Conservation (phyloP, 2,113 vertebrate species). For the Cathartes aura region DNA sequence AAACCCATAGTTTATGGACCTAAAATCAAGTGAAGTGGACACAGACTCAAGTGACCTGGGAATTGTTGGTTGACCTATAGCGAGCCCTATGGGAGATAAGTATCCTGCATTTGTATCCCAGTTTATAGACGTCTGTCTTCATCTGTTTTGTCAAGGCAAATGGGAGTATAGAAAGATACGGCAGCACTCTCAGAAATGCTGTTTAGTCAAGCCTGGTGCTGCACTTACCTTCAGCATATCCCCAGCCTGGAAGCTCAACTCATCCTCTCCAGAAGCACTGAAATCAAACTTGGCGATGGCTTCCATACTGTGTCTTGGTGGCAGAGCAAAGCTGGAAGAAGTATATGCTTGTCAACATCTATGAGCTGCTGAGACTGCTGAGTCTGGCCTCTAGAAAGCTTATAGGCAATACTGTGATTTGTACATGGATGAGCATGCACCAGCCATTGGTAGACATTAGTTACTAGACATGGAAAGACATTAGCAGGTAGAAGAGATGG, state of each 20-base stretch:
- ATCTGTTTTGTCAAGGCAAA: neutral
- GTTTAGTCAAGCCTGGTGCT: neutral
- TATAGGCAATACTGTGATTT: neutral
- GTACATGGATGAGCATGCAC: neutral
- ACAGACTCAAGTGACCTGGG: neutral
- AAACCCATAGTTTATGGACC: neutral
- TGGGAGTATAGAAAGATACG: neutral
- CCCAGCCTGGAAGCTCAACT: conserved; percentile 91
- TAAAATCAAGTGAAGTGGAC: neutral
- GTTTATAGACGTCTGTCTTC: neutral
- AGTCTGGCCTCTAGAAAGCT: neutral
- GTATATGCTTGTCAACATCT: neutral
- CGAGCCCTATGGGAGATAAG: neutral
- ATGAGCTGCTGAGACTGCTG: neutral
- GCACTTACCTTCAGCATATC: conserved; percentile 89
- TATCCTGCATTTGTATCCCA: neutral
- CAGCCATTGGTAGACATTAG: neutral
- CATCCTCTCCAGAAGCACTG: conserved; percentile 83
- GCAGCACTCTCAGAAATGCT: neutral
- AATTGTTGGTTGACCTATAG: neutral
- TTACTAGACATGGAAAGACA: neutral
- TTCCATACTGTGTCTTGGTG: conserved; percentile 81
- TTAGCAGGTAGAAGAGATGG: neutral
- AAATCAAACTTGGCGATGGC: conserved; percentile 91
- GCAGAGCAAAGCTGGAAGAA: conserved; percentile 49